These are phyloP conservation scores for Heliconius hortense DNA, from an alignment of 2,888 invertebrate genomes.

Conservation along the genomic window DNA sequence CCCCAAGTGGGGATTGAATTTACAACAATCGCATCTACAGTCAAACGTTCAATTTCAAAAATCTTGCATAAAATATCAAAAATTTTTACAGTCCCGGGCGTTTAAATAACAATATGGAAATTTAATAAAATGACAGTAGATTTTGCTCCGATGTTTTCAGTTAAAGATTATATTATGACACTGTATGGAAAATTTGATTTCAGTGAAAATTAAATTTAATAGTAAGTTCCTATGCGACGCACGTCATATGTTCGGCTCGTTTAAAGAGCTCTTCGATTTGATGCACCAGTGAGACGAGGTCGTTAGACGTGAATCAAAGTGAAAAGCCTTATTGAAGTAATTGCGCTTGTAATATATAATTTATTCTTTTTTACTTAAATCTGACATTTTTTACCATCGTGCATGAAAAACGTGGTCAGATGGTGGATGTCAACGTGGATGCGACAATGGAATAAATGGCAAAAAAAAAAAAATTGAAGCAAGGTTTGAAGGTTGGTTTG, in stretches of 20 bases:
- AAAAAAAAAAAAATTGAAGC: no score
- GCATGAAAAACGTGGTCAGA: no score
- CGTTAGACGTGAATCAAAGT: neutral
- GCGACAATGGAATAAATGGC: no score
- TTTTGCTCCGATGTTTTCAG: neutral
- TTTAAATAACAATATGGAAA: neutral
- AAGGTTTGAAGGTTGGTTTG: no score
- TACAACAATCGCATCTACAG: neutral
- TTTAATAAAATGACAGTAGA: neutral
- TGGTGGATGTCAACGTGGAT: no score
- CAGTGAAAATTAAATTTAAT: neutral
- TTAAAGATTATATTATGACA: neutral
- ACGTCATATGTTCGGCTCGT: neutral
- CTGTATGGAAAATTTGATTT: neutral
- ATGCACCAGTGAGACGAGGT: neutral
- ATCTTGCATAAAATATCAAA: no score
- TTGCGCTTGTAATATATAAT: neutral
- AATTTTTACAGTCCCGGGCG: no score
- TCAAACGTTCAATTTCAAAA: no score
- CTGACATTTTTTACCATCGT: no score
- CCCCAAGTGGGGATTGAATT: neutral
- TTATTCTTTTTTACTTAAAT: no score
- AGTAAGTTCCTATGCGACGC: neutral
- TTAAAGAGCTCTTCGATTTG: neutral
- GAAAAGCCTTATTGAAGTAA: conserved; percentile 9